Evolutionary conservation across 1,140 invertebrate genomes (phyloP).

Genomic region (Macrobrachium rosenbergii): DNA sequence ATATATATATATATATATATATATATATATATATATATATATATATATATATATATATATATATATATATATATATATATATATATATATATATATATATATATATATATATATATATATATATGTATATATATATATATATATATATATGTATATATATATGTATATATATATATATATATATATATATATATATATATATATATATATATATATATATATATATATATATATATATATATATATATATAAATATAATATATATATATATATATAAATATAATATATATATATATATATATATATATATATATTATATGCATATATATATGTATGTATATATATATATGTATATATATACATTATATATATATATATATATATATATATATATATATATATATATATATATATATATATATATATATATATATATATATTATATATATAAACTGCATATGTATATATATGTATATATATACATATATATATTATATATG

Average conservation of each 20-base stretch:
- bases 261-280: conserved; percentile 34
- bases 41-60: conserved; percentile 3
- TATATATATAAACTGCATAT: too few species aligned
- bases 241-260: conserved; percentile 34
- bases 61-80: conserved; percentile 6
- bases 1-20: neutral
- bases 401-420: conserved; percentile 37
- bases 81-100: neutral
- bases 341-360: conserved; percentile 40
- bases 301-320: neutral
- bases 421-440: conserved; percentile 37
- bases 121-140: conserved; percentile 25
- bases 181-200: conserved; percentile 28
- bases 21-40: conserved; percentile 4
- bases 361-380: conserved; percentile 6
- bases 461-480: conserved; percentile 20
- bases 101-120: too few species aligned
- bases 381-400: conserved; percentile 33
- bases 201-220: conserved; percentile 35
- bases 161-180: conserved; percentile 27
- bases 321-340: conserved; percentile 26
- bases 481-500: too few species aligned
- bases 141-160: conserved; percentile 35
- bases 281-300: conserved; percentile 26
- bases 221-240: conserved; percentile 37